Percentiles rank a stretch among this genome's conserved stretches.
Evolutionary conservation across 2,113 vertebrate genomes (phyloP).

Genomic region (Onychostruthus taczanowskii): DNA sequence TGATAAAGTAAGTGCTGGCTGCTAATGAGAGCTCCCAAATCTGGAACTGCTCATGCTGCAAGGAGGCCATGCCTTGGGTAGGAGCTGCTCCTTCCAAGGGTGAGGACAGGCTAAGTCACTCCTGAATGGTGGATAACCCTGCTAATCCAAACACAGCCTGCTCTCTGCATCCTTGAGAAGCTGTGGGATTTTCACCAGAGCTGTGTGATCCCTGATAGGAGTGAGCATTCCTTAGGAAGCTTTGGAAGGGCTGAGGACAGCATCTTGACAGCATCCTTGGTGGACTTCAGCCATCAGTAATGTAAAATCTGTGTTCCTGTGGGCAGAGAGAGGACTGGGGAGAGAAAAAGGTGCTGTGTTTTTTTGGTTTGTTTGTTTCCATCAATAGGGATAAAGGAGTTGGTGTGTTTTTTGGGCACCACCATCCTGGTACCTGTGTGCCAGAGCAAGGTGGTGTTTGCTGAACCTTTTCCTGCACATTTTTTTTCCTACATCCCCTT

Average conservation of each 20-base stretch:
- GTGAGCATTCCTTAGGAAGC: background rate
- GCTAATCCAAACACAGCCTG: background rate
- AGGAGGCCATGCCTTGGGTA: background rate
- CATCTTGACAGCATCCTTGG: background rate
- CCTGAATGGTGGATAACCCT: background rate
- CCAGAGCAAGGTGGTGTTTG: background rate
- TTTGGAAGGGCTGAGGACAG: background rate
- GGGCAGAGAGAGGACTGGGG: background rate
- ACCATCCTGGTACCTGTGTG: background rate
- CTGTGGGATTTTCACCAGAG: background rate
- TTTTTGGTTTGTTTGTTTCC: background rate
- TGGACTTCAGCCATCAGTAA: background rate
- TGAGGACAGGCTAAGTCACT: background rate
- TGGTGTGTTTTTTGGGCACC: background rate
- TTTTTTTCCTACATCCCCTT: background rate
- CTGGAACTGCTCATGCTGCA: background rate
- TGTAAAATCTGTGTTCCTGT: background rate
- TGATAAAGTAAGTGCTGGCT: background rate
- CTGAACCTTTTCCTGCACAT: rapidly evolving
- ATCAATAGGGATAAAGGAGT: background rate
- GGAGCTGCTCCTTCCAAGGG: background rate
- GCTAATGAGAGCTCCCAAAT: background rate
- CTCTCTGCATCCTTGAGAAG: background rate
- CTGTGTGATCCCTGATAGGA: background rate
- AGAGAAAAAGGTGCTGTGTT: background rate